Conservation (phyloP, 2,113 vertebrate genomes). For the Engystomops pustulosus region DNA sequence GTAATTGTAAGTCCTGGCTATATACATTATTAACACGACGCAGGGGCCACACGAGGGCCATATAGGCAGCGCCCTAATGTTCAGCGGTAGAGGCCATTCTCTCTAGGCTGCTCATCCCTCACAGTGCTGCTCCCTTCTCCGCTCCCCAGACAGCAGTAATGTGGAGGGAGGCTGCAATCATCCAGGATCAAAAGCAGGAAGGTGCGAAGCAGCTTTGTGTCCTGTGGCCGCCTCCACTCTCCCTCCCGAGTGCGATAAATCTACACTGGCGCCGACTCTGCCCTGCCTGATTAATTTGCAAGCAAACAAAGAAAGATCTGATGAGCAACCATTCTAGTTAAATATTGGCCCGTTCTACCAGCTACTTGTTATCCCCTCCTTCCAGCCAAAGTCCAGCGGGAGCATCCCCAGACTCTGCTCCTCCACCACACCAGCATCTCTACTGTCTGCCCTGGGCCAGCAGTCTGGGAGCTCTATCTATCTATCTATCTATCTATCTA, state of each 20-base stretch:
- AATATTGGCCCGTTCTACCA: conserved; percentile 78
- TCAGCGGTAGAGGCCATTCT: background rate
- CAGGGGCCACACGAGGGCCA: background rate
- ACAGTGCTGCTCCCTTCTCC: conserved; percentile 76
- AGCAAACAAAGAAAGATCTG: conserved; percentile 87
- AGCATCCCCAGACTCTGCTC: background rate
- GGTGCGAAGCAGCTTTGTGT: conserved; percentile 84
- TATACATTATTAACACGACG: background rate
- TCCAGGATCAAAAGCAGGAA: conserved; percentile 81
- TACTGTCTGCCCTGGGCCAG: background rate
- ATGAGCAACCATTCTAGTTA: conserved; percentile 81
- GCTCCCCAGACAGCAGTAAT: conserved; percentile 80
- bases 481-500: background rate
- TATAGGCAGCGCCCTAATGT: background rate
- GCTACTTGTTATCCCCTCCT: conserved; percentile 7
- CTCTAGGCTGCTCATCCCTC: conserved; percentile 59
- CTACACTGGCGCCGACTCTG: conserved; percentile 79
- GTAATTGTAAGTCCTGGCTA: background rate
- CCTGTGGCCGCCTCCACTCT: conserved; percentile 73
- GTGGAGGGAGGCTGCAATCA: conserved; percentile 74
- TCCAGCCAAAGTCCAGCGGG: conserved; percentile 42
- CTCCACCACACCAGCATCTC: background rate
- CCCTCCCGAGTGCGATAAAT: conserved; percentile 80
- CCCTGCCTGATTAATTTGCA: conserved; percentile 89
- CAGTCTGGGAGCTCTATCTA: background rate